Conservation (phyloP, 2,797 vertebrate species). For the Urocyon cinereoargenteus region DNA sequence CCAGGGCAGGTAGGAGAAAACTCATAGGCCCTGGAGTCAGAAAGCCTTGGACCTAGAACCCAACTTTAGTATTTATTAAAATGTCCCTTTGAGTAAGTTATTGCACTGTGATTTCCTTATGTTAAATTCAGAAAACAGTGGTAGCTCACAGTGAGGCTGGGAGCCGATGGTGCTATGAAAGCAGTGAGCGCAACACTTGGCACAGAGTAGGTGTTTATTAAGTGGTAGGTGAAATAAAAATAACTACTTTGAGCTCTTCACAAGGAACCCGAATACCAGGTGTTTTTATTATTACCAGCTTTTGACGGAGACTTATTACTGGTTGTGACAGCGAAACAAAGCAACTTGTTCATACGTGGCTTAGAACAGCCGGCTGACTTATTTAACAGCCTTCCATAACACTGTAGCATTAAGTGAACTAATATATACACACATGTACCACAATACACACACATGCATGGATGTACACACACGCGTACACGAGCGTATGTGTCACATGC, state of each 20-base stretch:
- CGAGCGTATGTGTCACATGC: not conserved
- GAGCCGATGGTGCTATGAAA: not conserved
- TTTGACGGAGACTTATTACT: not conserved
- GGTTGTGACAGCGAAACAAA: constrained; percentile 12
- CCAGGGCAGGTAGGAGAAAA: not conserved
- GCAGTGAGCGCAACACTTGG: not conserved
- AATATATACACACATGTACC: not conserved
- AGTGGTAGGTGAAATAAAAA: constrained; percentile 22
- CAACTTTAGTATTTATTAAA: not conserved
- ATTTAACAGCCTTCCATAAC: not conserved
- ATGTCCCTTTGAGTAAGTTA: not conserved
- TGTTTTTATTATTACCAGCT: constrained; percentile 11
- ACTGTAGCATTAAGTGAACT: not conserved
- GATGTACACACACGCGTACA: not conserved
- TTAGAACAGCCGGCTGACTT: not conserved
- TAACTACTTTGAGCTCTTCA: not conserved
- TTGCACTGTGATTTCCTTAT: not conserved
- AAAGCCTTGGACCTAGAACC: not conserved
- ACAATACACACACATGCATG: too few species aligned
- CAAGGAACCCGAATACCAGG: not conserved
- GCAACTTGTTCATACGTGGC: not conserved
- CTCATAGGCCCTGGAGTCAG: not conserved
- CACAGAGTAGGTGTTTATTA: not conserved
- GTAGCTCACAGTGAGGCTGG: not conserved
- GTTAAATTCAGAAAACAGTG: not conserved